Evolutionary conservation across 2,797 vertebrate genomes (phyloP), one percentile per base, ranked within the genome.

Genomic region (Xenops minutus): DNA sequence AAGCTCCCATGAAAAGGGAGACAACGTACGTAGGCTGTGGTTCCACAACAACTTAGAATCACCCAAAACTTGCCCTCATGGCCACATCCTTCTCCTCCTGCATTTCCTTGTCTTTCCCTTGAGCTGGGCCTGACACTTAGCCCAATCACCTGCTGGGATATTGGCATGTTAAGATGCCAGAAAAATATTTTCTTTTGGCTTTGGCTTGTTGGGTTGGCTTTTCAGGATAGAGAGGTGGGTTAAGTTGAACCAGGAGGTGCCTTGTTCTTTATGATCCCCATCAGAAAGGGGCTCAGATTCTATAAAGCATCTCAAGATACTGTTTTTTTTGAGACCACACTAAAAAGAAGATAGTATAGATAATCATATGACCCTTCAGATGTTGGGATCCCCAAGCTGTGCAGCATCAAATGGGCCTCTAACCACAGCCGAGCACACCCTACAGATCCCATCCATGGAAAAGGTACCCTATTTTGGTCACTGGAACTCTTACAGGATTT

Each of bases 321-420:
- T 23, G 0, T 16, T 23, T 41, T 39, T 59, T 62, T 75, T 82
- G 49, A 59, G 24, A 79, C 26, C 8, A 29, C 14, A 18, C 9
- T 39, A 64, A 80, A 88, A 92, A 62, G 48, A 66, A n/a, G 9
- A 30, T 11, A 46, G 17, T 12, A 19, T 3, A 66, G 12, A 26
- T 32, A 76, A 76, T 21, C 6, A 29, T 11, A 43, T 0, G 7
- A 30, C 14, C 5, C 6, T 51, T 34, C n/a, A 72, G n/a, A 37
- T 64, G 12, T 41, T 73, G 43, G 13, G 7, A 91, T 9, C 5
- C n/a, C 17, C 22, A 61, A 14, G 29, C 0, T n/a, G 5, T 52
- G 14, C 17, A 64, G 17, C 32, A 54, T 10, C 0, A 0, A 85
- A 71, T 7, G 22, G 32, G n/a, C 9, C 9, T 66, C 51, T 2